These are phyloP conservation scores for Theretra japonica DNA, from an alignment of 2,888 invertebrate genomes.

Conservation along the genomic window DNA sequence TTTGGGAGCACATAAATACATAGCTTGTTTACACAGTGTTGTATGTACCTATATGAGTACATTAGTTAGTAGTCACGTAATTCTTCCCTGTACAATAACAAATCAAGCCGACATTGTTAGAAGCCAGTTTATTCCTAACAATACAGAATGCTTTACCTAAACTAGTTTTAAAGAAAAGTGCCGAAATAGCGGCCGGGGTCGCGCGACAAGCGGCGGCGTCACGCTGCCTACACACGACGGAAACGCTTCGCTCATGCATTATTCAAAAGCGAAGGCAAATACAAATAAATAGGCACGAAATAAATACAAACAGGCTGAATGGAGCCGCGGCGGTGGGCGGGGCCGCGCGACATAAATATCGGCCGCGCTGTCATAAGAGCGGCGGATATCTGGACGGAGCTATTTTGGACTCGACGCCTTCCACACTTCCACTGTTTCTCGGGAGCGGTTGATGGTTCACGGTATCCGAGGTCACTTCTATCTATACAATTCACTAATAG, in stretches of 20 bases:
- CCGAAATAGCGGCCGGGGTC: slow-evolving; percentile 54
- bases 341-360: slow-evolving; percentile 83
- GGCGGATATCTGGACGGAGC: slow-evolving; percentile 73
- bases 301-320: slow-evolving; percentile 84
- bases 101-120: neutral
- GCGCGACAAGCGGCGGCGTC: slow-evolving; percentile 71
- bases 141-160: slow-evolving; percentile 13
- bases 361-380: slow-evolving; percentile 78
- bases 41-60: too few relatives aligned
- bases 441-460: neutral
- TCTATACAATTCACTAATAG: neutral
- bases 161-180: slow-evolving; percentile 47
- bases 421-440: slow-evolving; percentile 32
- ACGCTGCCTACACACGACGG: slow-evolving; percentile 84
- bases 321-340: slow-evolving; percentile 81
- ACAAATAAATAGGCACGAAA: slow-evolving; percentile 84
- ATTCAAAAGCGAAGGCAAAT: slow-evolving; percentile 83
- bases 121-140: slow-evolving; percentile 1
- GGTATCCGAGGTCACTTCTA: neutral
- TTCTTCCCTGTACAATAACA: too few relatives aligned
- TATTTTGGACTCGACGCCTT: slow-evolving; percentile 73
- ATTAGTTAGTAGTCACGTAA: too few relatives aligned
- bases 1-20: too few relatives aligned
- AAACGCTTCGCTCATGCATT: slow-evolving; percentile 82
- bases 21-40: too few relatives aligned